Percentiles rank a stretch among this genome's conserved stretches.
Conservation (phyloP, 2,888 invertebrate genomes). For the Galerucella calmariensis region DNA sequence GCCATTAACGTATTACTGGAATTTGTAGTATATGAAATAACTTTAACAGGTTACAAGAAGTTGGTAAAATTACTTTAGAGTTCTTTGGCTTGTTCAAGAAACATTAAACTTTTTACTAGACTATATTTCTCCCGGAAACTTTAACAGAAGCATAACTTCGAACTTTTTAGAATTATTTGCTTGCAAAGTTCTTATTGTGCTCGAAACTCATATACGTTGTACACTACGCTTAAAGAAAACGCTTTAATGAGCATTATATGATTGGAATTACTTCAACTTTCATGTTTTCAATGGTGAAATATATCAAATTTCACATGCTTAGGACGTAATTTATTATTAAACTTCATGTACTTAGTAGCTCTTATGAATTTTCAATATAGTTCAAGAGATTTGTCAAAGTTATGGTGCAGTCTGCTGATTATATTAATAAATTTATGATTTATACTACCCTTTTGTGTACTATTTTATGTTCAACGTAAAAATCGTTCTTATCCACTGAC, state of each 20-base stretch:
- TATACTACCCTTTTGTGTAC: too few species aligned
- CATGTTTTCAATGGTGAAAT: not conserved
- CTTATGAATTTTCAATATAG: too few species aligned
- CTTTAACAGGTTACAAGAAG: conserved; percentile 43
- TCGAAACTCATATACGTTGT: conserved; percentile 21
- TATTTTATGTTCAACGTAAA: too few species aligned
- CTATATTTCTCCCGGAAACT: conserved; percentile 38
- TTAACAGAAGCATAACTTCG: conserved; percentile 34
- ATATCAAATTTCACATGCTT: not conserved
- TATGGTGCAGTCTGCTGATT: too few species aligned
- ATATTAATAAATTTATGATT: too few species aligned
- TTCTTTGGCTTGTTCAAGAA: conserved; percentile 39
- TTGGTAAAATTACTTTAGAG: conserved; percentile 40
- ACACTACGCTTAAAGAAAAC: not conserved
- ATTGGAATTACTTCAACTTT: not conserved
- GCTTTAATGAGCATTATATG: conserved; percentile 5
- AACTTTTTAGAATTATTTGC: conserved; percentile 40
- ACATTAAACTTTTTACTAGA: conserved; percentile 39
- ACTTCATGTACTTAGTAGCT: not conserved
- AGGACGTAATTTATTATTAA: not conserved
- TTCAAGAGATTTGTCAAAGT: too few species aligned
- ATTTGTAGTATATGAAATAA: conserved; percentile 42
- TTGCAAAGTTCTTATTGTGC: conserved; percentile 20
- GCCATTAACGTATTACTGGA: conserved; percentile 36
- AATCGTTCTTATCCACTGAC: too few species aligned